Percentiles rank a stretch among this genome's conserved stretches.
Conservation (phyloP, 2,797 vertebrate genomes). For the Dermochelys coriacea region DNA sequence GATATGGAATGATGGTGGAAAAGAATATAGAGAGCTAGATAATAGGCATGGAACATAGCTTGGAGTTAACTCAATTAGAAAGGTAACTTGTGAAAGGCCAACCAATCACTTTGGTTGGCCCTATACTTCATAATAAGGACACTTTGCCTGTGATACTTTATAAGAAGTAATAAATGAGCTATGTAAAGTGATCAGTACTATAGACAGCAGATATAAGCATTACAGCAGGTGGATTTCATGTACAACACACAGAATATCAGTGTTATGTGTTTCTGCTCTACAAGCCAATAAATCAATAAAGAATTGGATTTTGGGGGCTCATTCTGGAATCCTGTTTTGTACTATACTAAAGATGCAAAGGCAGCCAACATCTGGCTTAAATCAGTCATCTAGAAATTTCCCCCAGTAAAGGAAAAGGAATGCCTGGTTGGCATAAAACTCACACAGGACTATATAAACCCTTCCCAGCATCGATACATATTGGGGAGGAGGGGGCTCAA, state of each 20-base stretch:
- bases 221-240: not conserved
- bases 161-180: not conserved
- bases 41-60: not conserved
- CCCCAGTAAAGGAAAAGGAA: no score
- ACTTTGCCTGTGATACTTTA: not conserved
- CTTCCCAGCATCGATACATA: no score
- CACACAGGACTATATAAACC: no score
- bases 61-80: not conserved
- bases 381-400: no score
- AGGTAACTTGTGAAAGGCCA: no score
- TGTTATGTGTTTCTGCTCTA: no score
- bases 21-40: not conserved
- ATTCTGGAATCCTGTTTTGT: not conserved
- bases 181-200: not conserved
- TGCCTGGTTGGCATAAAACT: no score
- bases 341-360: no score
- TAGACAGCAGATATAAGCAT: not conserved
- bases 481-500: no score
- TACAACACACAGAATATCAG: not conserved
- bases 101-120: not conserved
- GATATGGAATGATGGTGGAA: not conserved
- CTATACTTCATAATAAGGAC: not conserved
- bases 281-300: not conserved
- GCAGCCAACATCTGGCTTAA: no score
- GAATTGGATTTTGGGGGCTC: accelerated